Evolutionary conservation across 2,797 vertebrate genomes (phyloP).

Genomic region (Enteromius thamalakanensis): DNA sequence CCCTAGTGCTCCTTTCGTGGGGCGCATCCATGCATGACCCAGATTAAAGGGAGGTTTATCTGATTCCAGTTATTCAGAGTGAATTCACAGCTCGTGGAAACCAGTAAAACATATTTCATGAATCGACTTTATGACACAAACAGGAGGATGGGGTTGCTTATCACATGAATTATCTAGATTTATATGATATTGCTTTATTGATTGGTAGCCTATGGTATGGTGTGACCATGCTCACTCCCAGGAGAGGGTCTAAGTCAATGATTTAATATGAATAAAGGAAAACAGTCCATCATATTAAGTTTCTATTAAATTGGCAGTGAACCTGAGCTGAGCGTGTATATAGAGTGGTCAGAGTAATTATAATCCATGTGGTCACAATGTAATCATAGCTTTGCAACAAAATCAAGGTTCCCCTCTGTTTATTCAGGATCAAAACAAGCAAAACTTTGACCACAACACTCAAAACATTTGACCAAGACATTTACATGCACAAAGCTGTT

Average conservation of each 20-base stretch:
- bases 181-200: constrained; percentile 42
- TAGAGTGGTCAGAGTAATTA: not conserved
- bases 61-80: constrained; percentile 19
- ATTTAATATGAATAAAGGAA: constrained; percentile 9
- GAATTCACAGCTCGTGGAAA: constrained; percentile 10
- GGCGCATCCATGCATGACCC: constrained; percentile 21
- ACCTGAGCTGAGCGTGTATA: not conserved
- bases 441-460: not conserved
- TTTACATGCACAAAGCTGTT: not conserved
- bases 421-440: not conserved
- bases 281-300: not conserved
- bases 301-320: not conserved
- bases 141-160: constrained; percentile 21
- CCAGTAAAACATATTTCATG: constrained; percentile 16
- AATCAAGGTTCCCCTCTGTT: constrained; percentile 7
- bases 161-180: constrained; percentile 44
- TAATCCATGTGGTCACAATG: not conserved
- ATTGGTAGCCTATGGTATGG: constrained; percentile 2
- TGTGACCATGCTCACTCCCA: not conserved
- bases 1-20: not conserved
- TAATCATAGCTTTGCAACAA: not conserved
- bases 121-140: constrained; percentile 26
- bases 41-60: constrained; percentile 40
- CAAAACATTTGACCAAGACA: not conserved
- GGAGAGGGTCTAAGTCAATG: constrained; percentile 28